These are phyloP conservation scores for Drosophila trapezifrons DNA, from an alignment of 1,140 invertebrate species.

Conservation along the genomic window DNA sequence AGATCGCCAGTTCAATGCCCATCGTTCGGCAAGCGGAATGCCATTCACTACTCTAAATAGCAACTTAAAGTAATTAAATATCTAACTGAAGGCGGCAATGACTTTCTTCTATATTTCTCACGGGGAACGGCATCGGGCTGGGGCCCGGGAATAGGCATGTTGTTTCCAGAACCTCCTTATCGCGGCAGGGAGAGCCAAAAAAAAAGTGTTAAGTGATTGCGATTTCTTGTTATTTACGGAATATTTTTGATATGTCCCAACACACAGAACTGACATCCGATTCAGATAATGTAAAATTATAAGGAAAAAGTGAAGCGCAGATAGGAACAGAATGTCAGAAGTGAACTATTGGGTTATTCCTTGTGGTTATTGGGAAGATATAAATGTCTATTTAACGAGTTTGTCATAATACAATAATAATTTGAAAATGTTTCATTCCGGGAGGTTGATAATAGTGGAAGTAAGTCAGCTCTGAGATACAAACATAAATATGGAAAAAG, in stretches of 20 bases:
- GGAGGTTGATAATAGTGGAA: not conserved
- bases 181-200: slow-evolving; percentile 16
- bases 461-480: not conserved
- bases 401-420: not conserved
- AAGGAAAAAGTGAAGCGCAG: slow-evolving; percentile 17
- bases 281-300: slow-evolving; percentile 39
- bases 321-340: slow-evolving; percentile 17
- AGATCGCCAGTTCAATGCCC: slow-evolving; percentile 30
- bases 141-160: not conserved
- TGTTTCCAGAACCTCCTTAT: slow-evolving; percentile 46
- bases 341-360: not conserved
- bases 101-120: not conserved
- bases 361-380: not conserved
- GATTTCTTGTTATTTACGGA: slow-evolving; percentile 57
- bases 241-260: slow-evolving; percentile 41
- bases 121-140: not conserved
- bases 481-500: too few relatives aligned
- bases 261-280: slow-evolving; percentile 23
- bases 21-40: slow-evolving; percentile 72
- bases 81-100: slow-evolving; percentile 19
- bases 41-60: slow-evolving; percentile 74
- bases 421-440: not conserved
- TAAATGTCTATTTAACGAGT: not conserved
- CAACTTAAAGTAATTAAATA: slow-evolving; percentile 47
- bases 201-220: slow-evolving; percentile 48